Conservation (phyloP, 1,140 invertebrate genomes). For the Euglossa dilemma region DNA sequence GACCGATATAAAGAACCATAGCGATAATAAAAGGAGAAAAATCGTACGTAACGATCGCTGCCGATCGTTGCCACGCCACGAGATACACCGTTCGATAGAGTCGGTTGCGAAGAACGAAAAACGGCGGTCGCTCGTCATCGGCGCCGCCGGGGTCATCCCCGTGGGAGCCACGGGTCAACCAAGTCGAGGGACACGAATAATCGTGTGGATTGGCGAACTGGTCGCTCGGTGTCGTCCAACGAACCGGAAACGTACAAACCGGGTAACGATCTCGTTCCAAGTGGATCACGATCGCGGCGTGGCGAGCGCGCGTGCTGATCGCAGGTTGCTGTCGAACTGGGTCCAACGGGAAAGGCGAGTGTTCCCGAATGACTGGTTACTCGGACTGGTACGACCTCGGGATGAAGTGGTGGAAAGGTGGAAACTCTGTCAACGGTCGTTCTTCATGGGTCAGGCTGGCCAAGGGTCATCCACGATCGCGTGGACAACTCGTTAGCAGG, state of each 20-base stretch:
- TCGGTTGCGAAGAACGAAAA: slow-evolving; percentile 55
- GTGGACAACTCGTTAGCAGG: slow-evolving; percentile 67
- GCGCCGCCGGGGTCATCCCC: slow-evolving; percentile 69
- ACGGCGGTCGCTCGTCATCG: slow-evolving; percentile 42
- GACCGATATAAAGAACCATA: no score
- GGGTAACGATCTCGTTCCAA: slow-evolving; percentile 58
- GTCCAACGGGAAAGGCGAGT: background rate
- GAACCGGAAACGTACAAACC: slow-evolving; percentile 66
- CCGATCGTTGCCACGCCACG: slow-evolving; percentile 14
- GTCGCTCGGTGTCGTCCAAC: slow-evolving; percentile 20
- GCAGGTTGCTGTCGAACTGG: slow-evolving; percentile 54
- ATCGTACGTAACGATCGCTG: no score
- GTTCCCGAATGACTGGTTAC: slow-evolving; percentile 31
- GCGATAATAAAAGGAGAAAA: no score
- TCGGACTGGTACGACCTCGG: background rate
- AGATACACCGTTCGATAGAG: slow-evolving; percentile 52
- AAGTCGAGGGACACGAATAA: slow-evolving; percentile 66
- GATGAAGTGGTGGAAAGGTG: slow-evolving; percentile 41
- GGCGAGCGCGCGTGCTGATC: slow-evolving; percentile 55
- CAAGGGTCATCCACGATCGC: slow-evolving; percentile 58
- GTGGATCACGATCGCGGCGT: slow-evolving; percentile 31
- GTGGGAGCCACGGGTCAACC: slow-evolving; percentile 74
- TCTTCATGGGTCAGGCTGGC: slow-evolving; percentile 25
- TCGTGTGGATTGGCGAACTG: slow-evolving; percentile 44
- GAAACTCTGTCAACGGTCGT: slow-evolving; percentile 61